phyloP scores from a whole-genome alignment of 2,113 vertebrate genomes.

The Rhabdomys dilectus region DNA sequence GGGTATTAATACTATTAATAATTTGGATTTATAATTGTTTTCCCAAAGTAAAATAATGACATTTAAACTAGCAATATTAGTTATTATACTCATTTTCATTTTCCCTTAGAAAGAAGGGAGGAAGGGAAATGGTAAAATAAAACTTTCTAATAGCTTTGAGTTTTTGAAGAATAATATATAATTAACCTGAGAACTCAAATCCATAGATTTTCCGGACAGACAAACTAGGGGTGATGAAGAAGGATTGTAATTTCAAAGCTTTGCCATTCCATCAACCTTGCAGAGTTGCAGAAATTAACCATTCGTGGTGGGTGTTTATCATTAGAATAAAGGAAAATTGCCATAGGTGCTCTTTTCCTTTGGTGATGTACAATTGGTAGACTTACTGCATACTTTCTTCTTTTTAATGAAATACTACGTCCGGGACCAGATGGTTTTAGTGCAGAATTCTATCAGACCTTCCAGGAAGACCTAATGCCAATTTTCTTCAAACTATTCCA shows the following conservation, averaged over 20 bases:
- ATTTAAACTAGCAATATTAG: neutral
- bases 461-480: no score
- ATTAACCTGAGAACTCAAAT: neutral
- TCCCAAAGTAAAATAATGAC: neutral
- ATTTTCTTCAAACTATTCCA: no score
- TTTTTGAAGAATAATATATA: neutral
- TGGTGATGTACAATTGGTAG: neutral
- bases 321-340: neutral
- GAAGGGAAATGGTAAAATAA: neutral
- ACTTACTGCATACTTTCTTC: neutral
- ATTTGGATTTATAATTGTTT: neutral
- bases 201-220: neutral
- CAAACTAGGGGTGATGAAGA: neutral
- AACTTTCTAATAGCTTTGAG: neutral
- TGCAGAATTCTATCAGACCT: no score
- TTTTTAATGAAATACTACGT: neutral
- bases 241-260: neutral
- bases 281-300: neutral
- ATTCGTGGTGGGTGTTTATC: rapidly evolving
- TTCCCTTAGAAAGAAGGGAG: neutral
- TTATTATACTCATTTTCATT: neutral
- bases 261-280: neutral
- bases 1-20: neutral
- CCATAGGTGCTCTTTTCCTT: neutral
- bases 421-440: no score